These are phyloP conservation scores for Darevskia mixta DNA, from an alignment of 2,797 vertebrate species.

Conservation along the genomic window DNA sequence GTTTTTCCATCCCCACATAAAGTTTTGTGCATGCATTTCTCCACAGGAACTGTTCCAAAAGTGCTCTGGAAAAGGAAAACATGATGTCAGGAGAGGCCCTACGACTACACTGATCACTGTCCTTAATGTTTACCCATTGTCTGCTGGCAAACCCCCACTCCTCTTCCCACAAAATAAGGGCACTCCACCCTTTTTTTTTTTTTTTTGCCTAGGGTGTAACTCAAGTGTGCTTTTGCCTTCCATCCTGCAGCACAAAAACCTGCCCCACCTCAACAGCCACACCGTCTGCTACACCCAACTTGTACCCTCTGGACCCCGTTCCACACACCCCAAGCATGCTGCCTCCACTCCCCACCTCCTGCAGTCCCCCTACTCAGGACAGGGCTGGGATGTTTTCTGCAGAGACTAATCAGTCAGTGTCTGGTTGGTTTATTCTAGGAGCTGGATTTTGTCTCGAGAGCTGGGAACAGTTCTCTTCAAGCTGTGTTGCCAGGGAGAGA, in stretches of 20 bases:
- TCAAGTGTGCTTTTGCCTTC: neutral
- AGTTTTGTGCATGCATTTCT: neutral
- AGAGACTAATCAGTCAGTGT: neutral
- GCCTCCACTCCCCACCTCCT: neutral
- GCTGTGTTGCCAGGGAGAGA: neutral
- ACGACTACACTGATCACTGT: neutral
- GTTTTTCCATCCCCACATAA: slow-evolving; percentile 19
- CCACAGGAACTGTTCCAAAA: slow-evolving; percentile 11
- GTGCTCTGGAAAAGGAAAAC: slow-evolving; percentile 29
- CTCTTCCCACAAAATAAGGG: neutral
- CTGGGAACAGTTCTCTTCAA: neutral
- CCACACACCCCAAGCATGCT: neutral
- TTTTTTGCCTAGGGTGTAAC: neutral
- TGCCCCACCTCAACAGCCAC: neutral
- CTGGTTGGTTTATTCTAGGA: slow-evolving; percentile 2
- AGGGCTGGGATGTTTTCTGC: neutral
- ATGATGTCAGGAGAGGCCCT: slow-evolving; percentile 36
- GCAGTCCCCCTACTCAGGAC: neutral
- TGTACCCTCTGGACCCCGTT: neutral
- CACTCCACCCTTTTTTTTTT: too few relatives aligned
- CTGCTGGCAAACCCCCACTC: fast-evolving
- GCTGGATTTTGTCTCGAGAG: neutral
- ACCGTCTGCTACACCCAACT: too few relatives aligned
- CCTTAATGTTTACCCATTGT: neutral
- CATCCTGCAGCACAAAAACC: neutral